phyloP scores from a whole-genome alignment of 1,140 invertebrate genomes.

The Apis mellifera region Amel_HAv3.1 CM009935.2:6119501-6120000 shows the following conservation, averaged over 20 bases:
- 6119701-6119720: not conserved
- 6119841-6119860: not conserved
- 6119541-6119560: slow-evolving; percentile 29
- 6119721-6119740: not conserved
- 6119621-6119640: too few species aligned
- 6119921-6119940: too few species aligned
- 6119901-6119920: not conserved
- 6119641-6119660: not conserved
- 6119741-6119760: not conserved
- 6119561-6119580: not conserved
- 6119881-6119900: not conserved
- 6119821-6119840: not conserved
- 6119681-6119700: not conserved
- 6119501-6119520: not conserved
- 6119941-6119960: not conserved
- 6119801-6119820: not conserved
- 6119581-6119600: slow-evolving; percentile 1
- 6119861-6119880: not conserved
- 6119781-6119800: not conserved
- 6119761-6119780: not conserved
- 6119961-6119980: not conserved
- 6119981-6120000: not conserved
- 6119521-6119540: not conserved
- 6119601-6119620: not conserved
- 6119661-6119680: not conserved